Base-by-base conservation (phyloP, 1,140 invertebrate genomes). In the Kradibia gibbosae region DNA sequence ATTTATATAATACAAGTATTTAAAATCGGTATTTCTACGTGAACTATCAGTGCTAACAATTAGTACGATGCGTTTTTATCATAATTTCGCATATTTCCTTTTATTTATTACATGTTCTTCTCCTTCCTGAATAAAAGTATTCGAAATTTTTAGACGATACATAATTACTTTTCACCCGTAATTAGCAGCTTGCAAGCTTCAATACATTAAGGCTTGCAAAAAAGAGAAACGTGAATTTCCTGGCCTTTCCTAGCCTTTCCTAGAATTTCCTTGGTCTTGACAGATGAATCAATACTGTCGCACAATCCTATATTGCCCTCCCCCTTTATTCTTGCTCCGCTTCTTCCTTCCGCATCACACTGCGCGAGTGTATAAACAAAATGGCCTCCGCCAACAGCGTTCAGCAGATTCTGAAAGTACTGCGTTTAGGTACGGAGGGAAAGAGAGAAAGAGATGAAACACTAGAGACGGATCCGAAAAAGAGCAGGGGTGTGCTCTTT, bases 221-320 rank as follows among this genome's bases (percentile, higher is more conserved):
- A 86, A 84, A 79, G 82, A 77, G 81, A 77, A 87, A 81, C 86
- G 83, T 84, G 60, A 85, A 85, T 85, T 82, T 85, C 83, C 78
- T 83, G n/a, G n/a, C n/a, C n/a, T n/a, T n/a, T n/a, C n/a, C n/a
- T n/a, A n/a, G n/a, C n/a, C n/a, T n/a, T n/a, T n/a, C n/a, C n/a
- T 86, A 82, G 83, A 55, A 85, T 84, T 85, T 82, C 85, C 82
- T 77, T 82, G 60, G 80, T 80, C 85, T 82, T 86, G 87, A 90
- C 88, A 89, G 87, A 90, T 90, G 88, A 91, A 91, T 91, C 90
- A 91, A 91, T 91, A 91, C 90, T 87, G 87, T 87, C 86, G 87
- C 87, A 86, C 87, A 71, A 39, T 80, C 57, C 28, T 36, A 17
- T 75, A 67, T 75, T 48, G 7, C 45, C 28, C 53, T 70, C 74